A percentile compares a stretch with the other conserved stretches of the same genome.
Evolutionary conservation across 2,113 vertebrate genomes (phyloP).

Genomic region (Mystacornis crossleyi): DNA sequence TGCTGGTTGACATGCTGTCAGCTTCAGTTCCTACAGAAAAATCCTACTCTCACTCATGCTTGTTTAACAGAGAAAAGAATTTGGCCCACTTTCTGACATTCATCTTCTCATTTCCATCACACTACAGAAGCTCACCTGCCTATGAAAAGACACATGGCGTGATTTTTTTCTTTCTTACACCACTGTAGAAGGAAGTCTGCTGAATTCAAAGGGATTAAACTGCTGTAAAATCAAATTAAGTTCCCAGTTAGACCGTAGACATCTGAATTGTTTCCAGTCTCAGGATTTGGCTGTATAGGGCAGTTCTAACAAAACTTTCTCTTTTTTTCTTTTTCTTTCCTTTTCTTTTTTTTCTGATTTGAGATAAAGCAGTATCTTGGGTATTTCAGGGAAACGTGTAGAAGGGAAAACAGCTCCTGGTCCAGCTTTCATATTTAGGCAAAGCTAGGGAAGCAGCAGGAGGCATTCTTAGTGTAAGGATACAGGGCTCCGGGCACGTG

Average conservation of each 20-base stretch:
- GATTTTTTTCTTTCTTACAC: constrained; percentile 42
- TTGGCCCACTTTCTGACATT: constrained; percentile 69
- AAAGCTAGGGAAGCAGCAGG: not conserved
- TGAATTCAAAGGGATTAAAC: constrained; percentile 61
- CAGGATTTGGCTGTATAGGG: constrained; percentile 1
- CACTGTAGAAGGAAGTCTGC: constrained; percentile 42
- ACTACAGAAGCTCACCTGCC: constrained; percentile 67
- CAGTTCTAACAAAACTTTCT: not conserved
- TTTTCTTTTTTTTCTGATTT: not conserved
- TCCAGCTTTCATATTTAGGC: not conserved
- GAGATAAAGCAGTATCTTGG: not conserved
- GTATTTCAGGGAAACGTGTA: not conserved
- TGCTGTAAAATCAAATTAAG: constrained; percentile 67
- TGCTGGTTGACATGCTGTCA: constrained; percentile 64
- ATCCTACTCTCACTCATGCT: constrained; percentile 54
- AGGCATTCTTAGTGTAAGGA: not conserved
- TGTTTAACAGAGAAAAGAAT: constrained; percentile 54
- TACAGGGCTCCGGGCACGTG: not conserved
- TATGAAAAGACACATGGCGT: constrained; percentile 55
- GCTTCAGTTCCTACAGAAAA: constrained; percentile 65
- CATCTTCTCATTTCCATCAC: constrained; percentile 66
- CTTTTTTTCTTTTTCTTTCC: not conserved
- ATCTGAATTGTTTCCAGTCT: constrained; percentile 59
- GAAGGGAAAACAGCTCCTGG: not conserved
- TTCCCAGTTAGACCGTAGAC: constrained; percentile 40